A percentile compares a stretch with the other conserved stretches of the same genome.
Conservation (phyloP, 1,140 invertebrate genomes). For the Neoseiulus cucumeris region DNA sequence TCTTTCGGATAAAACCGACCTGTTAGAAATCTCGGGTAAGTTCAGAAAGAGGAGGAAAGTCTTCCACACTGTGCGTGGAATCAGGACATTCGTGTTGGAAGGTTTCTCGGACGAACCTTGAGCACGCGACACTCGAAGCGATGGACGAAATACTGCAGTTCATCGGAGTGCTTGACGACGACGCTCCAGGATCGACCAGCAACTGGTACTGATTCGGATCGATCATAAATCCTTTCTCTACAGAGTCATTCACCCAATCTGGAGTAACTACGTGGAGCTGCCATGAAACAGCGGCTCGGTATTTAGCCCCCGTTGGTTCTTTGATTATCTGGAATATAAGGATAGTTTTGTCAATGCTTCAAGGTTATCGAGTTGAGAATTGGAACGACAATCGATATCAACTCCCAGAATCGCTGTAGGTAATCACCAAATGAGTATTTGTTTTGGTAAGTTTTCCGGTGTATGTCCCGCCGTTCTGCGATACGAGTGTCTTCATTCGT, state of each 20-base stretch:
- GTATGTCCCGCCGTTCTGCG: background rate
- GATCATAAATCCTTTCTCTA: background rate
- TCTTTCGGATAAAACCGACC: slow-evolving; percentile 10
- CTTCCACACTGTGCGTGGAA: too few relatives aligned
- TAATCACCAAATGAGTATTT: background rate
- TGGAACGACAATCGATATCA: too few relatives aligned
- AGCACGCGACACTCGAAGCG: background rate
- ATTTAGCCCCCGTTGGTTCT: background rate
- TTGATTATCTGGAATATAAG: background rate
- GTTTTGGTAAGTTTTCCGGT: background rate
- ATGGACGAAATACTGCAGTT: background rate
- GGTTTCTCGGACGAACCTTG: too few relatives aligned
- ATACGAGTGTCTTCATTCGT: background rate
- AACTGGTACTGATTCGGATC: background rate
- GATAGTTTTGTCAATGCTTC: too few relatives aligned
- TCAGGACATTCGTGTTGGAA: too few relatives aligned
- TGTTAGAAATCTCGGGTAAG: background rate
- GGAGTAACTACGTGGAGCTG: background rate
- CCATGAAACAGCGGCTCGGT: background rate
- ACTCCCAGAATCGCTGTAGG: background rate
- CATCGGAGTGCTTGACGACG: background rate
- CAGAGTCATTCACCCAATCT: background rate
- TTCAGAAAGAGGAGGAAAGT: too few relatives aligned
- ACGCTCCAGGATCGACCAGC: background rate
- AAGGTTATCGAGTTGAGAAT: too few relatives aligned